Conservation (phyloP, 2,113 vertebrate species). For the Ursus arctos region DNA sequence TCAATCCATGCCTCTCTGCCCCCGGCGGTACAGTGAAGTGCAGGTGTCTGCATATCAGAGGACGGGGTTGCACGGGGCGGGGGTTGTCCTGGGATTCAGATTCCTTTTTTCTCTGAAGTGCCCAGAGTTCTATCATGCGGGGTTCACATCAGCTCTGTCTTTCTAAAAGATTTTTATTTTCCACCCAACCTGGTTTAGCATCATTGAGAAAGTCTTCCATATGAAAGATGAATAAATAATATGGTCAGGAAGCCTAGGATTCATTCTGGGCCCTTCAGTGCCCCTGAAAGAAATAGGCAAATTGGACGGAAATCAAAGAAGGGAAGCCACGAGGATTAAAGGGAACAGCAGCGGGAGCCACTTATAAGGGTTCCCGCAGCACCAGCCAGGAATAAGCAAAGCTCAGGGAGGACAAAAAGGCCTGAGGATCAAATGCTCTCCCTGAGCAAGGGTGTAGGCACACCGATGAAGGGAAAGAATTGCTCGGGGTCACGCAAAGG, state of each 20-base stretch:
- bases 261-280: constrained; percentile 69
- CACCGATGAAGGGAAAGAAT: constrained; percentile 78
- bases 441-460: constrained; percentile 72
- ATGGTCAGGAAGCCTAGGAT: constrained; percentile 57
- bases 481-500: constrained; percentile 72
- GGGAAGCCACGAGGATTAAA: constrained; percentile 77
- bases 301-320: constrained; percentile 81
- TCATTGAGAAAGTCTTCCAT: constrained; percentile 67
- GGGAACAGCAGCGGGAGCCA: constrained; percentile 64
- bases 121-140: constrained; percentile 47
- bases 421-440: constrained; percentile 77
- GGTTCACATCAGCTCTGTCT: constrained; percentile 54
- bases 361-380: constrained; percentile 75
- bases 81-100: constrained; percentile 26
- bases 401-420: constrained; percentile 74
- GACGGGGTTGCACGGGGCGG: background rate
- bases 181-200: constrained; percentile 63
- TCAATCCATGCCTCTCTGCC: constrained; percentile 38
- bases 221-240: constrained; percentile 76
- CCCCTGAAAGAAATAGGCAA: constrained; percentile 82
- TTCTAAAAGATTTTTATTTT: constrained; percentile 80
- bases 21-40: background rate
- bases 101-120: constrained; percentile 70
- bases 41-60: background rate
- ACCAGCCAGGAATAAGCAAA: constrained; percentile 74